Base-by-base conservation (phyloP, 1,140 invertebrate species). In the Rhyacophila brunnea region DNA sequence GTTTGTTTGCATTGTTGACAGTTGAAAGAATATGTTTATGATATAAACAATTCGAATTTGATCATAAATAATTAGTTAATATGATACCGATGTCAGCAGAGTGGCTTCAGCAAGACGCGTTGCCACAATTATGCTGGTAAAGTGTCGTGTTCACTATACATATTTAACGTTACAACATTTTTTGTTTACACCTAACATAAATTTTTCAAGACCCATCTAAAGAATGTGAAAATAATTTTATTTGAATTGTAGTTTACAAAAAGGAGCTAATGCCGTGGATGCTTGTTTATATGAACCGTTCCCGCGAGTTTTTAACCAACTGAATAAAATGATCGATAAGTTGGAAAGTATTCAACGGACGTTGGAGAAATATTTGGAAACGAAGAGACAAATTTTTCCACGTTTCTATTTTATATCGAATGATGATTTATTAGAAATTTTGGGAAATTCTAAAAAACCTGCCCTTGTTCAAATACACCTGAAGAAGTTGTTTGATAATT, bases 391-490 rank as follows among this genome's bases (percentile, higher is more conserved):
- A 67, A 68, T 89, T 45, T 94, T 95, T 77, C 91, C 91, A 46
- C 71, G 71, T 1, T 90, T 92, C 71, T 94, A 93, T 78, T 95
- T 95, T 68, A 87, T 94, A 65, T 93, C 91, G 5, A 93, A 94
- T 74, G 91, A 93, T 72, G 91, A 93, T 71, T 75, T 93, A 18
- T 73, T 95, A 6, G 91, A 93, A 73, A 93, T 94, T 68, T 76
- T 95, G 34, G 87, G 85, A 3, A 87, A 93, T 72, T 87, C 90
- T 1, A 92, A 87, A 67, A 87, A 86, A 67, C 91, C 91, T 0
- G 88, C 90, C 64, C 74, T 88, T 32, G 84, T 93, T 58, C 91
- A 93, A 74, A 85, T 86, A 4, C 90, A 93, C 73, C 77, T 93
- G 46, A 89, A 89, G 64, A 93, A 93, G 68, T 82, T 92, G 23